Conservation (phyloP, 2,797 vertebrate species). For the Pterois miles region DNA sequence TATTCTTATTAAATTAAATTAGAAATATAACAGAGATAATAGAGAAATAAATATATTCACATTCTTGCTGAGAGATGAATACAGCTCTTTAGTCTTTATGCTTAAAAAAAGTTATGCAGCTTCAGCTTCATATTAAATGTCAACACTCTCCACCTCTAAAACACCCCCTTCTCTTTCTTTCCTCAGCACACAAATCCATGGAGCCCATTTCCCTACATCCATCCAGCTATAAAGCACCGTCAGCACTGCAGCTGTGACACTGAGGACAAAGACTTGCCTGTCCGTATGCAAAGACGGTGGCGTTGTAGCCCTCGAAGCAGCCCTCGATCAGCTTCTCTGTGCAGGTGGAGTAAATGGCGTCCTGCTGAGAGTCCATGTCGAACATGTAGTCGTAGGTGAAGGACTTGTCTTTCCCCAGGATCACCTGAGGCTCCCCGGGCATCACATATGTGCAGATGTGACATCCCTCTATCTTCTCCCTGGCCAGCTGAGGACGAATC, state of each 20-base stretch:
- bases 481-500: slow-evolving; percentile 92
- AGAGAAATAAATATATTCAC: no score
- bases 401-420: slow-evolving; percentile 94
- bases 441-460: slow-evolving; percentile 95
- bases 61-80: no score
- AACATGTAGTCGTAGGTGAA: slow-evolving; percentile 95
- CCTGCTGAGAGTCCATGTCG: slow-evolving; percentile 91
- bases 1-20: no score
- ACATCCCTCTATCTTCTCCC: slow-evolving; percentile 95
- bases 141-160: slow-evolving; percentile 1
- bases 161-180: not conserved
- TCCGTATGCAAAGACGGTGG: slow-evolving; percentile 95
- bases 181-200: not conserved
- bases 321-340: slow-evolving; percentile 96
- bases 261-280: slow-evolving; percentile 80
- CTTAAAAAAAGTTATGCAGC: no score
- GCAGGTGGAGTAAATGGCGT: slow-evolving; percentile 87
- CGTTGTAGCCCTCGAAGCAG: slow-evolving; percentile 96
- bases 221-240: not conserved
- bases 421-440: slow-evolving; percentile 92
- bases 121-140: not conserved
- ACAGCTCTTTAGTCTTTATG: no score
- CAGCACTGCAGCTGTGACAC: slow-evolving; percentile 29
- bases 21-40: no score
- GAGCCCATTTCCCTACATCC: not conserved